Evolutionary conservation across 2,113 vertebrate genomes (phyloP), one percentile per base, ranked within the genome.

Genomic region (Odobenus rosmarus): DNA sequence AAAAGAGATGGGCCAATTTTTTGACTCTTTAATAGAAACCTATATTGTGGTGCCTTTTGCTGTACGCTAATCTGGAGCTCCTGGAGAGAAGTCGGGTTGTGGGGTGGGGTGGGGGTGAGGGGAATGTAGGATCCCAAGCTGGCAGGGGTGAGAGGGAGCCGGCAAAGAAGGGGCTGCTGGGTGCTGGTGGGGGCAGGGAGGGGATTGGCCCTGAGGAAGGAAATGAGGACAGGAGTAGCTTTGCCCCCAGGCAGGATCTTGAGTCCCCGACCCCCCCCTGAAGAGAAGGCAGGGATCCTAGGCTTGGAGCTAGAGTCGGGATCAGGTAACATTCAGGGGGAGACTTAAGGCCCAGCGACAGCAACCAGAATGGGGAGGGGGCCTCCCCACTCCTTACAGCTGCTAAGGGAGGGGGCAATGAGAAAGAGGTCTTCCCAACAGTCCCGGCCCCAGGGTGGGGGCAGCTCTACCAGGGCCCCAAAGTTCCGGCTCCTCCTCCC

Each of bases 21-120:
- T 99, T 99, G 99, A 99, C 99, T 99, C 99, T 99, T 99, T 99
- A 98, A 99, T 99, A 99, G 99, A 99, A 99, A 99, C 99, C 99
- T 99, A 99, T 99, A 99, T 99, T 99, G 99, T 99, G 99, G 99
- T 99, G 99, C 99, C 99, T 99, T 99, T 99, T 99, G 99, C 99
- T 99, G 99, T 99, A 99, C 98, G 99, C 99, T 99, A 99, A 99
- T 99, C 95, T 98, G 98, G 97, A 95, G 97, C 98, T 97, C 97
- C 97, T 97, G 97, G 96, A 97, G 97, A 97, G 92, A 95, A 90
- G 90, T 80, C 87, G 96, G 92, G 92, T 74, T 49, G 67, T 6
- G 16, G 39, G 92, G 53, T 72, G 49, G 82, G 21, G 57, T 71
- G 53, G 74, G 15, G 83, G 13, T 49, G 2, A 51, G 42, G 55